Evolutionary conservation across 64 coral and sea anemone genomes (phyloP), one percentile per base, ranked within the genome.

Genomic region (Acropora tenuis): DNA sequence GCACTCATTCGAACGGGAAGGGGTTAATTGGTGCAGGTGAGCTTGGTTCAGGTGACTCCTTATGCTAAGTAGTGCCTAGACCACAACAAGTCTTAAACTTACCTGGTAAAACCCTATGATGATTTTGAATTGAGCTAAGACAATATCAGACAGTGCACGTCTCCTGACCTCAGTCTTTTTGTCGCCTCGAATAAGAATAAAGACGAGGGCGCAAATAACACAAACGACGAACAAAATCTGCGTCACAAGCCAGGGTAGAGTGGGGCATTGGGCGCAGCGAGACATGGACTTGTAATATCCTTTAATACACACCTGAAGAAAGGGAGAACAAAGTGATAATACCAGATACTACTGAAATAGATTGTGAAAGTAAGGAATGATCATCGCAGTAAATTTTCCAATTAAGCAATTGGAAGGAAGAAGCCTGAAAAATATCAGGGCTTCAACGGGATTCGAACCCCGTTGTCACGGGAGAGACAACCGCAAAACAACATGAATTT

Each of bases 61-160:
- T 30, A 30, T 30, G 30, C 30, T 30, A 30, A 30, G 30, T 30
- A 30, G 30, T 30, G 30, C 30, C 30, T 30, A 30, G 30, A 30
- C 30, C 30, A 30, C 30, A 30, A 30, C 30, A 30, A 30, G 30
- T 30, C 30, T 30, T 30, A 30, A 30, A 30, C 73, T 12, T 76
- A 94, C 81, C 82, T 94, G 93, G 40, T 79, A 94, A 46, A 94
- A 94, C 13, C 88, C 88, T 20, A 94, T 19, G 47, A 90, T 58
- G 4, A 94, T 86, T 67, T 94, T 94, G 5, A 90, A 55, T 49
- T 88, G 84, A 5, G 93, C 93, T 16, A 94, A 75, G 20, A 84
- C 65, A 8, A 76, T 47, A 19, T 94, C 93, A 2, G 82, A 77
- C 1, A 94, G 82, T 2, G 80, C 86, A 5, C 88, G 65, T 50